Base-by-base conservation (phyloP, 2,888 invertebrate genomes). In the Scaptomyza parva region DNA sequence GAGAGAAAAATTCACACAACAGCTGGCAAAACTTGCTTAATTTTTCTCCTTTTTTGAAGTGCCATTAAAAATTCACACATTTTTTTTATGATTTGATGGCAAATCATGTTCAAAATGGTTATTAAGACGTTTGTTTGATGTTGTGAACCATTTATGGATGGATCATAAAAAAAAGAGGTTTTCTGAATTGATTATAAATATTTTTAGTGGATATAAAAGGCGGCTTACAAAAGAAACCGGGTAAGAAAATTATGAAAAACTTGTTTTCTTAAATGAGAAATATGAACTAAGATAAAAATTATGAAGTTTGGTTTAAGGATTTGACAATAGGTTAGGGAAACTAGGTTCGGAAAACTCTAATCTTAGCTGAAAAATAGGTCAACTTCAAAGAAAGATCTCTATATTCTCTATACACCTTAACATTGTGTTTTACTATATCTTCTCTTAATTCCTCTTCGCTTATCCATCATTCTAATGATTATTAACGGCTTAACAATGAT, bases 1-100 rank as follows among this genome's bases (percentile, higher is more conserved):
- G 8, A 17, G 40, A 41, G 45, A 61, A 35, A 50, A 61, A 35
- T 35, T 55, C 57, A 40, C 53, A 54, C 61, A 58, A 57, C 30
- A 28, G 44, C 18, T 51, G 44, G 11, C 9, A 9, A 44, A 59
- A 53, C 14, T 20, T 0, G 9, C n/a, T 47, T 9, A 9, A n/a
- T n/a, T n/a, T 7, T 26, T 40, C 9, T n/a, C 17, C 11, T 43
- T 7, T 24, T 43, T n/a, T n/a, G 14, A 40, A 40, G 30, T 18
- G 40, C 73, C 64, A 58, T 72, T 53, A 43, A 44, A 61, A 45
- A 52, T 60, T 73, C 63, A 81, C 76, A 77, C 78, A 24, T 65
- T 65, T 44, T 35, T 26, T 28, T 11, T 30, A 30, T 30, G 28
- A 12, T n/a, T 30, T 11, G 12, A 20, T 7, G 14, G 17, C 41